phyloP scores from a whole-genome alignment of 1,140 invertebrate genomes.

The Lordiphosa stackelbergi region DNA sequence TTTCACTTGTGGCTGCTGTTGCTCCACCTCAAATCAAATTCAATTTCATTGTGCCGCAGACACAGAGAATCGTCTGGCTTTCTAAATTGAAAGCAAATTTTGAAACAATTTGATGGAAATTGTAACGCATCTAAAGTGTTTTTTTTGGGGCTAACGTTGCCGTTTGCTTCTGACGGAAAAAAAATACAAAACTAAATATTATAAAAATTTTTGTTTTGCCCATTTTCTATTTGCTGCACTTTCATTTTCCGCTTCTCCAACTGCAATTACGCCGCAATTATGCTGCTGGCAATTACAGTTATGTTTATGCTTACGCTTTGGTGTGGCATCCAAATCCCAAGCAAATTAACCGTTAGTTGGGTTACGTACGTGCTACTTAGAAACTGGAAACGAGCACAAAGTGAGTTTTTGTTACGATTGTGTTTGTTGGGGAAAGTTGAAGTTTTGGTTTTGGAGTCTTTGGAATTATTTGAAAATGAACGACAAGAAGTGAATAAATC shows the following conservation, averaged over 20 bases:
- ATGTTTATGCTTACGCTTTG: slow-evolving; percentile 32
- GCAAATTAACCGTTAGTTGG: slow-evolving; percentile 40
- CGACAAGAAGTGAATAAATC: no score
- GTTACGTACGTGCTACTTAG: slow-evolving; percentile 50
- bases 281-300: slow-evolving; percentile 25
- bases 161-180: no score
- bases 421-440: slow-evolving; percentile 15
- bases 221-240: slow-evolving; percentile 35
- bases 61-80: slow-evolving; percentile 18
- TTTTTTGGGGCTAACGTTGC: no score
- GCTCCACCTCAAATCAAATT: slow-evolving; percentile 34
- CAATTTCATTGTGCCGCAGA: slow-evolving; percentile 33
- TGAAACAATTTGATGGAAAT: slow-evolving; percentile 41
- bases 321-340: slow-evolving; percentile 23
- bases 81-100: slow-evolving; percentile 49
- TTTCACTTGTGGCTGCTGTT: slow-evolving; percentile 22
- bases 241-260: slow-evolving; percentile 40
- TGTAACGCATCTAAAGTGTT: slow-evolving; percentile 40
- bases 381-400: slow-evolving; percentile 12
- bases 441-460: no score
- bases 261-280: slow-evolving; percentile 33
- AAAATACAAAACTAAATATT: no score
- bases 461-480: no score
- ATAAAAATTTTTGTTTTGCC: no score
- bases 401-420: slow-evolving; percentile 6